These are phyloP conservation scores for Orthonevra nobilis DNA, from an alignment of 2,888 invertebrate species.

Conservation along the genomic window DNA sequence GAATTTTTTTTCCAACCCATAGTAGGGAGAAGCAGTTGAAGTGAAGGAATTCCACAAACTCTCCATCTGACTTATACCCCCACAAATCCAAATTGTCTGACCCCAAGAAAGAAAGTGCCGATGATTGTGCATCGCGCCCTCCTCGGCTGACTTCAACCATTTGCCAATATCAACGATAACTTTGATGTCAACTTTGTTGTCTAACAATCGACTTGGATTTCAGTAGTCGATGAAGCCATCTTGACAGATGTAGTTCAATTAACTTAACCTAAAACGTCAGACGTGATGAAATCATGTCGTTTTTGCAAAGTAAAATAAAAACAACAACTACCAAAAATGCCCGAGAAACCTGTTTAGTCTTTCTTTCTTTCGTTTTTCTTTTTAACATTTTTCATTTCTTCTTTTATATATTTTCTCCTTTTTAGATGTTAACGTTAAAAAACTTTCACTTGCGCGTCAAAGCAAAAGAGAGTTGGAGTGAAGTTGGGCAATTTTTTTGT, in stretches of 20 bases:
- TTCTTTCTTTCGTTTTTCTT: constrained; percentile 8
- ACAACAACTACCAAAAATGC: constrained; percentile 65
- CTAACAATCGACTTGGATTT: constrained; percentile 16
- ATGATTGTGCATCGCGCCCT: neutral
- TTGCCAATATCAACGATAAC: neutral
- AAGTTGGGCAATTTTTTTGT: constrained; percentile 28
- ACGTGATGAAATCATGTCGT: constrained; percentile 61
- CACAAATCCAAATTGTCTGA: neutral
- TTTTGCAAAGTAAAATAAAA: no score
- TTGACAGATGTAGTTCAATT: constrained; percentile 20
- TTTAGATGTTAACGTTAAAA: constrained; percentile 31
- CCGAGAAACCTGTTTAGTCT: constrained; percentile 46
- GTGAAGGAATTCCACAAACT: neutral
- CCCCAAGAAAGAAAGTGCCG: constrained; percentile 40
- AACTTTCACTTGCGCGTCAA: constrained; percentile 65
- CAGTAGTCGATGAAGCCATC: neutral
- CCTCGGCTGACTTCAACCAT: constrained; percentile 4
- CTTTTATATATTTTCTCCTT: constrained; percentile 22
- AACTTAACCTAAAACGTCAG: constrained; percentile 50
- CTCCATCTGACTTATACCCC: constrained; percentile 11
- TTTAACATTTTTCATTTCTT: constrained; percentile 13
- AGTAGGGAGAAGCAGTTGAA: neutral
- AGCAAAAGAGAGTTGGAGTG: constrained; percentile 48
- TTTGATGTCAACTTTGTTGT: no score
- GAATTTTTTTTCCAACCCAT: neutral